phyloP scores from a whole-genome alignment of 2,888 invertebrate genomes.

The Elysia crispata region DNA sequence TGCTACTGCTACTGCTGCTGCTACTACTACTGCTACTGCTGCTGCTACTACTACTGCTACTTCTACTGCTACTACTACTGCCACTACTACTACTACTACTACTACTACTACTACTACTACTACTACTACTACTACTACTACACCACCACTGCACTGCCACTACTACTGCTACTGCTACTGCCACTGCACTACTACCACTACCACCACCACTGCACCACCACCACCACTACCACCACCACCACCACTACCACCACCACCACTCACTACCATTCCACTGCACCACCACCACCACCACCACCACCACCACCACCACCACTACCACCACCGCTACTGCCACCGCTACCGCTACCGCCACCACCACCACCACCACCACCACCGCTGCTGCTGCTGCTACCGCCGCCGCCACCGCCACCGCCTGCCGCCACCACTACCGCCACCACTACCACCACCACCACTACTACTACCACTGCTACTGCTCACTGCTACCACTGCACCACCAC shows the following conservation, averaged over 20 bases:
- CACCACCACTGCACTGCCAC: background rate
- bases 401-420: no score
- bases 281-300: no score
- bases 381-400: background rate
- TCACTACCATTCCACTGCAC: no score
- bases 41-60: background rate
- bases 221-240: no score
- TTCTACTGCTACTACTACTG: conserved; percentile 4
- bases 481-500: background rate
- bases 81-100: background rate
- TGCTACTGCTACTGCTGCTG: conserved; percentile 16
- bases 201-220: no score
- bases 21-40: background rate
- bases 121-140: background rate
- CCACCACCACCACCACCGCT: conserved; percentile 35
- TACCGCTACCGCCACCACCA: background rate
- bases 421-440: background rate
- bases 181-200: background rate
- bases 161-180: background rate
- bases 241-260: no score
- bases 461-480: conserved; percentile 35
- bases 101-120: background rate
- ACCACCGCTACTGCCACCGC: background rate
- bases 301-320: no score
- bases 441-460: conserved; percentile 37